Evolutionary conservation across 2,113 vertebrate genomes (phyloP).

Genomic region (Equus quagga): DNA sequence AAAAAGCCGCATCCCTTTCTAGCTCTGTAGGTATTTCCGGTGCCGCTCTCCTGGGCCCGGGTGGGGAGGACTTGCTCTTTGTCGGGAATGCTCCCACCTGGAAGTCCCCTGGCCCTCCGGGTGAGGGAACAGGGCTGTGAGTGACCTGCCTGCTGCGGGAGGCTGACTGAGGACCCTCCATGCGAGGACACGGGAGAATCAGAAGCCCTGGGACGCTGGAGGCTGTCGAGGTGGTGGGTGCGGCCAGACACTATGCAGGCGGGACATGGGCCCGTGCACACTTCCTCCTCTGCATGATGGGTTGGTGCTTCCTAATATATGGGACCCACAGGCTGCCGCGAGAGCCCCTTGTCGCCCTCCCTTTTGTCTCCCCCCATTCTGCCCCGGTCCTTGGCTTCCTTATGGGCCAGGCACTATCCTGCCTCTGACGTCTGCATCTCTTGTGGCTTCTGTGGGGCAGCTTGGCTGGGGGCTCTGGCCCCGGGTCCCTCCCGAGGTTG

Average conservation of each 20-base stretch:
- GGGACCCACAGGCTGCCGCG: rapidly evolving
- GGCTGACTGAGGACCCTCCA: neutral
- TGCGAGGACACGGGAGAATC: neutral
- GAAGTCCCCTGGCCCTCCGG: neutral
- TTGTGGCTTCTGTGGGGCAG: neutral
- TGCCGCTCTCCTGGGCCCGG: neutral
- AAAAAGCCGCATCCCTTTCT: neutral
- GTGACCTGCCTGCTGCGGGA: neutral
- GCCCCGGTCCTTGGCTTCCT: neutral
- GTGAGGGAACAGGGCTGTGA: neutral
- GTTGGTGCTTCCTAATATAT: neutral
- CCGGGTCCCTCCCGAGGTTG: neutral
- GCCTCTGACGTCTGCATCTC: neutral
- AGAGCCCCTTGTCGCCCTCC: neutral
- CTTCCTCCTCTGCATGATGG: neutral
- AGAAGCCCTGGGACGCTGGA: neutral
- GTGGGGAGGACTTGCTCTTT: neutral
- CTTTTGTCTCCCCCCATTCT: rapidly evolving
- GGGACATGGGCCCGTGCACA: rapidly evolving
- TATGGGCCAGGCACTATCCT: too few relatives aligned
- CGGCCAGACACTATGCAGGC: neutral
- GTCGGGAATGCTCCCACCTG: neutral
- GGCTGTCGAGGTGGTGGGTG: neutral
- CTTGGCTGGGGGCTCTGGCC: neutral
- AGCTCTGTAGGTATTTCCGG: neutral